Evolutionary conservation across 2,113 vertebrate species (phyloP).

Genomic region (Isurus oxyrinchus): DNA sequence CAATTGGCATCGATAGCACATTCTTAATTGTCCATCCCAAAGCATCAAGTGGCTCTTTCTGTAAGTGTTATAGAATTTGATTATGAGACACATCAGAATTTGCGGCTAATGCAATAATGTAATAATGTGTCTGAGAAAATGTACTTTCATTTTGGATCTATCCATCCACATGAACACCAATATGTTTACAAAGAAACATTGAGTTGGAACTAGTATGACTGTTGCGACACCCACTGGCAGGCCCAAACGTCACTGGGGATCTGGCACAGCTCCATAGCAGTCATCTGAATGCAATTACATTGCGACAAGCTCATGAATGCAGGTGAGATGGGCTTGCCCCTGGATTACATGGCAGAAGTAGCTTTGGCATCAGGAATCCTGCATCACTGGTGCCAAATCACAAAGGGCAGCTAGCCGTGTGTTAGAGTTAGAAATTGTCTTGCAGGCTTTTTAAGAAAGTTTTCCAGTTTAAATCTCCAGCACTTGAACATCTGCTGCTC

Average conservation of each 20-base stretch:
- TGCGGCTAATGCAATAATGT: neutral
- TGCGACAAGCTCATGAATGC: neutral
- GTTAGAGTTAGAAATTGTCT: neutral
- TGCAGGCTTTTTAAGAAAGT: neutral
- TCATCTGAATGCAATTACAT: neutral
- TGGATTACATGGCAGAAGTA: neutral
- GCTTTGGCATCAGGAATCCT: too few species aligned
- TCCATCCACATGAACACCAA: neutral
- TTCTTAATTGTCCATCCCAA: conserved; percentile 91
- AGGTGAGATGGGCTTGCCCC: neutral
- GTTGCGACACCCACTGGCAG: neutral
- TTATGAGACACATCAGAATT: neutral
- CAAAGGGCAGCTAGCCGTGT: too few species aligned
- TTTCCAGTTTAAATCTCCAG: neutral
- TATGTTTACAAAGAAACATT: neutral
- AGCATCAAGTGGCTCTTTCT: conserved; percentile 79
- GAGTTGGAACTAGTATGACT: too few species aligned
- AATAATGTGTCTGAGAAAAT: neutral
- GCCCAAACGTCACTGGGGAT: neutral
- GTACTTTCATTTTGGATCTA: conserved; percentile 1
- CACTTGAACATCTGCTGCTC: neutral
- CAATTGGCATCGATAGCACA: conserved; percentile 89
- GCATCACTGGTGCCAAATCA: too few species aligned
- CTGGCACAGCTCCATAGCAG: neutral
- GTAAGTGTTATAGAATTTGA: neutral